These are phyloP conservation scores for Plectrocnemia conspersa DNA, from an alignment of 1,140 invertebrate species.

Conservation along the genomic window DNA sequence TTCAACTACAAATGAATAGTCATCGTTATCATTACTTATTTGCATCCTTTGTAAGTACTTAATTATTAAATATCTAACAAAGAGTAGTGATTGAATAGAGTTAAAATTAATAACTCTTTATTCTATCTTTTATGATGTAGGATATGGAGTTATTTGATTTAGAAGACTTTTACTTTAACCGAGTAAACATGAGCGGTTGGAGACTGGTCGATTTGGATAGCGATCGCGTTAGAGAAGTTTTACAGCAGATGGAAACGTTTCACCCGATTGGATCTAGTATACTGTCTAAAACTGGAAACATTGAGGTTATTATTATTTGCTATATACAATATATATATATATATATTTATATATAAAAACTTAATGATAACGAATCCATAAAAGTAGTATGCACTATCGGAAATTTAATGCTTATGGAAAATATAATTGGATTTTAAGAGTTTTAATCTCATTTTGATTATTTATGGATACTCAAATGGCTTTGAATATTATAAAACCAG, in stretches of 20 bases:
- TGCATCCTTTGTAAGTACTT: slow-evolving; percentile 82
- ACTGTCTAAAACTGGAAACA: slow-evolving; percentile 66
- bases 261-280: slow-evolving; percentile 77
- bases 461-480: background rate
- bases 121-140: slow-evolving; percentile 48
- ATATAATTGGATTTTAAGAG: too few species aligned
- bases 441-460: background rate
- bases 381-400: too few species aligned
- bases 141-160: slow-evolving; percentile 87
- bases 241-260: slow-evolving; percentile 84
- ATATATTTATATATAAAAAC: too few species aligned
- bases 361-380: too few species aligned
- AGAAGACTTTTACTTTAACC: slow-evolving; percentile 92
- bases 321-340: background rate
- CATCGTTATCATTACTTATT: slow-evolving; percentile 91
- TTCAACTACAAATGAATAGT: slow-evolving; percentile 91
- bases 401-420: too few species aligned
- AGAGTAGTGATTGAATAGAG: background rate
- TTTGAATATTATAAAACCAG: too few species aligned
- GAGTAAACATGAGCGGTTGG: slow-evolving; percentile 90
- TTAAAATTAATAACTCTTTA: slow-evolving; percentile 9
- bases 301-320: slow-evolving; percentile 56
- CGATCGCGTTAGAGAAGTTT: slow-evolving; percentile 65
- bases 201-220: slow-evolving; percentile 78
- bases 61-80: background rate